These are phyloP conservation scores for Piezodorus guildinii DNA, from an alignment of 1,140 invertebrate species.

Conservation along the genomic window DNA sequence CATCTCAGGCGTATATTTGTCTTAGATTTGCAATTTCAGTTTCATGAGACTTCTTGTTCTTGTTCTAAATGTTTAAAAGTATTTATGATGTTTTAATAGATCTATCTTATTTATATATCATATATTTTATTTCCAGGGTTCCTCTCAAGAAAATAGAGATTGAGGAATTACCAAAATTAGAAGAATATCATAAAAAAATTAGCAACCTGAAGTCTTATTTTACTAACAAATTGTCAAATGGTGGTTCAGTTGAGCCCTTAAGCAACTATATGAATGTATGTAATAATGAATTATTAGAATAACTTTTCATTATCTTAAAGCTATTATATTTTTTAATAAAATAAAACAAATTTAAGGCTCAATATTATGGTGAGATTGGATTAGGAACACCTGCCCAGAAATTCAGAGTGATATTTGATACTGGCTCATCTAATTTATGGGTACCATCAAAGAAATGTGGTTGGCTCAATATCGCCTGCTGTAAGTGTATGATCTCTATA, in stretches of 20 bases:
- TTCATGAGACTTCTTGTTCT: no score
- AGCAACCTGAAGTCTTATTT: no score
- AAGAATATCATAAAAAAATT: no score
- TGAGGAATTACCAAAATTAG: no score
- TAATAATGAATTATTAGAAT: not conserved
- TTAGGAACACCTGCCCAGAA: slow-evolving; percentile 88
- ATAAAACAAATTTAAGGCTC: slow-evolving; percentile 52
- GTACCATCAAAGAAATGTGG: slow-evolving; percentile 92
- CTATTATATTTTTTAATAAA: not conserved
- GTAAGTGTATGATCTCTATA: slow-evolving; percentile 45
- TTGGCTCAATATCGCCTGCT: slow-evolving; percentile 85
- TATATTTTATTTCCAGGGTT: no score
- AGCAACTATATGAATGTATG: slow-evolving; percentile 21
- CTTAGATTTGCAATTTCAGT: no score
- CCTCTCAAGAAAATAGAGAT: no score
- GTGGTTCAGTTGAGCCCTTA: not conserved
- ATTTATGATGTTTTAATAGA: no score
- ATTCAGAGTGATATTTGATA: slow-evolving; percentile 96
- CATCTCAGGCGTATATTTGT: no score
- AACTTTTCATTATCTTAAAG: not conserved
- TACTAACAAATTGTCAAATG: not conserved
- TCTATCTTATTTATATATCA: no score
- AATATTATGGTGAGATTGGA: slow-evolving; percentile 90
- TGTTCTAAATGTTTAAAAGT: no score
- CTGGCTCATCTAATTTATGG: slow-evolving; percentile 97